A percentile compares a stretch with the other conserved stretches of the same genome.
These are phyloP conservation scores for Lagorchestes hirsutus DNA, from an alignment of 2,797 vertebrate genomes.

Conservation along the genomic window DNA sequence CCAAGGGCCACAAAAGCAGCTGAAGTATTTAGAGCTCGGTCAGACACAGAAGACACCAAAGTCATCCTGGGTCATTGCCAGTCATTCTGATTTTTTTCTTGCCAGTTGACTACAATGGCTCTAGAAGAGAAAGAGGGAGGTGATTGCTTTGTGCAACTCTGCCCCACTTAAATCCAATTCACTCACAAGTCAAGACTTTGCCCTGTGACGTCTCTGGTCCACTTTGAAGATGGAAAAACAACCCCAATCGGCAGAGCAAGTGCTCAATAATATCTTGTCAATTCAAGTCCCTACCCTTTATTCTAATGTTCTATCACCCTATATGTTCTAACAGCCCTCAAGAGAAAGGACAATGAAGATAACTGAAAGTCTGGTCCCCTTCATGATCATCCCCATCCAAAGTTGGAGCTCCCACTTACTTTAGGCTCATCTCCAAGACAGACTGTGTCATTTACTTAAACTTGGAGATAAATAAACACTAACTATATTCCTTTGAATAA, in stretches of 20 bases:
- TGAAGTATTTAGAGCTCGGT: not conserved
- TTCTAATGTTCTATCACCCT: not conserved
- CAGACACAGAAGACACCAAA: too few species aligned
- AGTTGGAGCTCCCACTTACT: not conserved
- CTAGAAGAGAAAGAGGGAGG: not conserved
- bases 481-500: not conserved
- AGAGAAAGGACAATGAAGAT: not conserved
- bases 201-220: not conserved
- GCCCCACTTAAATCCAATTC: not conserved
- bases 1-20: not conserved
- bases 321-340: not conserved
- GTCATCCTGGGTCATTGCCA: not conserved
- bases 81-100: not conserved
- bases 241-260: not conserved
- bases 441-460: not conserved
- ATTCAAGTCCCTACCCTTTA: not conserved
- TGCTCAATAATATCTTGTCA: not conserved
- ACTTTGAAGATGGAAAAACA: not conserved
- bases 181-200: not conserved
- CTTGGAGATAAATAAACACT: conserved; percentile 17
- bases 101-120: not conserved
- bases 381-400: conserved; percentile 1
- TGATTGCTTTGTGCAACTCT: not conserved
- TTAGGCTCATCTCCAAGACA: conserved; percentile 12
- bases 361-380: not conserved